A percentile compares a stretch with the other conserved stretches of the same genome.
Evolutionary conservation across 2,888 invertebrate genomes (phyloP).

Genomic region (Nomada hirtipes): DNA sequence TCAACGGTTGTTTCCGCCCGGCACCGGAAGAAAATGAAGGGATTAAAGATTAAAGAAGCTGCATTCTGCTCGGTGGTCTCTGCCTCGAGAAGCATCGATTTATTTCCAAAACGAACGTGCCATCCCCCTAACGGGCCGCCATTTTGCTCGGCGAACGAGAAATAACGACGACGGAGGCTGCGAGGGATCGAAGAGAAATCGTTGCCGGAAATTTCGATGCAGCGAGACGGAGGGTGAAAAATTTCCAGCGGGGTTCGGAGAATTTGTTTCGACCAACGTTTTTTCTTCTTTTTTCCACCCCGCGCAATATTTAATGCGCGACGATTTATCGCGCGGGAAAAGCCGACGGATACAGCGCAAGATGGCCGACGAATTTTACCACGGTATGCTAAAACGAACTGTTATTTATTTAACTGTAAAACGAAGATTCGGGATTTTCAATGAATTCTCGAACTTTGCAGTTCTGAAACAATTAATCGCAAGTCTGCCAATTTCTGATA

Average conservation of each 20-base stretch:
- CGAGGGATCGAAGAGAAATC: conserved; percentile 4
- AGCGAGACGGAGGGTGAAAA: neutral
- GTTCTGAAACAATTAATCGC: no score
- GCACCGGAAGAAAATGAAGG: conserved; percentile 57
- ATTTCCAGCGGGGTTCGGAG: neutral
- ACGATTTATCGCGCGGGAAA: neutral
- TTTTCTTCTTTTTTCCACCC: neutral
- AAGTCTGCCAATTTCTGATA: no score
- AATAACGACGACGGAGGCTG: neutral
- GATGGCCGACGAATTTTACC: neutral
- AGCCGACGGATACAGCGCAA: neutral
- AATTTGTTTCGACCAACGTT: neutral
- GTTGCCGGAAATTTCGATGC: conserved; percentile 7
- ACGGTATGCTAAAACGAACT: no score
- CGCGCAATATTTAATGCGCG: conserved; percentile 5
- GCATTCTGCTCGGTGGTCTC: conserved; percentile 24
- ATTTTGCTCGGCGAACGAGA: neutral
- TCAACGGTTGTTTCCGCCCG: conserved; percentile 35
- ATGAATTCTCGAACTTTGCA: no score
- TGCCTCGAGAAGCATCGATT: conserved; percentile 50
- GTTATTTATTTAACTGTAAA: no score
- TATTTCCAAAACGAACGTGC: conserved; percentile 64
- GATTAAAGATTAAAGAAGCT: conserved; percentile 69
- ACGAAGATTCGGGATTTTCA: no score
- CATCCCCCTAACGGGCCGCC: conserved; percentile 13